phyloP scores from a whole-genome alignment of 2,113 vertebrate genomes.

The Trematocara zebra region DNA sequence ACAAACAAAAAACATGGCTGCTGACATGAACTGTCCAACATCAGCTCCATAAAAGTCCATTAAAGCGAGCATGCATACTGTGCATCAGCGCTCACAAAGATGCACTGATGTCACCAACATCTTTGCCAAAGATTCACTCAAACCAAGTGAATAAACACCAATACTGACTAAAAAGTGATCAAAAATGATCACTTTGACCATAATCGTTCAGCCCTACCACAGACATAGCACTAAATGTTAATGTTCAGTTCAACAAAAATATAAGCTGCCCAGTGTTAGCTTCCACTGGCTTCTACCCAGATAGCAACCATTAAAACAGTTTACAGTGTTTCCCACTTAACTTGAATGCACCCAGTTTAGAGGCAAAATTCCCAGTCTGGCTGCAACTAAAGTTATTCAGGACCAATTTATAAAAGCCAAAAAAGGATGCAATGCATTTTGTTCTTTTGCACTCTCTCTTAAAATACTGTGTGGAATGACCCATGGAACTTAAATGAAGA shows the following conservation, averaged over 20 bases:
- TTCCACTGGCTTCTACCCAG: not conserved
- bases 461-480: not conserved
- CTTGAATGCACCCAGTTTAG: not conserved
- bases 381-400: not conserved
- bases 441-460: too few relatives aligned
- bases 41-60: not conserved
- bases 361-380: not conserved
- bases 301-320: not conserved
- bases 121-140: not conserved
- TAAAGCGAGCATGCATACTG: not conserved
- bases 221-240: not conserved
- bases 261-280: not conserved
- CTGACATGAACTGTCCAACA: not conserved
- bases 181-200: not conserved
- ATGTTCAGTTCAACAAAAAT: not conserved
- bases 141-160: not conserved
- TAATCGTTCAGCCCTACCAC: not conserved
- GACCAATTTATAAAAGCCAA: not conserved
- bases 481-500: not conserved
- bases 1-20: not conserved
- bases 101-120: not conserved
- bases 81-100: not conserved
- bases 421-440: not conserved
- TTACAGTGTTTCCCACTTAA: not conserved
- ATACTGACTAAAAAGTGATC: not conserved